Evolutionary conservation across 2,888 invertebrate genomes (phyloP).

Genomic region (Leucania comma): DNA sequence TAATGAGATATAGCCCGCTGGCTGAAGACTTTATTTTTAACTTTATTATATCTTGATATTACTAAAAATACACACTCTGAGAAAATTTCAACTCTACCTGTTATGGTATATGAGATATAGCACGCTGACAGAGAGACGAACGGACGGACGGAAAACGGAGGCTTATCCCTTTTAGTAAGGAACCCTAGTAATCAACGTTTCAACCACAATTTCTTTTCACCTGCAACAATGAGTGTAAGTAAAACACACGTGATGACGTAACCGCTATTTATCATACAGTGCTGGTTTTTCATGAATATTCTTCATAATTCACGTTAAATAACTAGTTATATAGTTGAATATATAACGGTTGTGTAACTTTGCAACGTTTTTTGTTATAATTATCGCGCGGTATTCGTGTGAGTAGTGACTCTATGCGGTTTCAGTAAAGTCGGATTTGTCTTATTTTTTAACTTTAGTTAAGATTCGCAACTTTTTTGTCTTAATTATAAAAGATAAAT

Average conservation of each 20-base stretch:
- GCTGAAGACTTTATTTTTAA: too few species aligned
- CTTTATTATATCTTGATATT: too few species aligned
- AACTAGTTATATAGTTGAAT: conserved; percentile 57
- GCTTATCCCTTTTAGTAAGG: too few species aligned
- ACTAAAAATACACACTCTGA: too few species aligned
- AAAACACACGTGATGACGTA: conserved; percentile 30
- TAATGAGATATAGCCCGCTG: too few species aligned
- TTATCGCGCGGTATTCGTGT: conserved; percentile 45
- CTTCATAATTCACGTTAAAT: conserved; percentile 61
- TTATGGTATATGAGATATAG: too few species aligned
- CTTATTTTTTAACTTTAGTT: background rate
- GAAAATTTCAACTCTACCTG: too few species aligned
- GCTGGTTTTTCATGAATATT: conserved; percentile 64
- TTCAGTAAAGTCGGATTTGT: conserved; percentile 24
- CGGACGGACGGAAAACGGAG: too few species aligned
- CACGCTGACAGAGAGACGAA: background rate
- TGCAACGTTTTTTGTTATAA: conserved; percentile 51
- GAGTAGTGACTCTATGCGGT: conserved; percentile 20
- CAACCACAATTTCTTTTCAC: conserved; percentile 27
- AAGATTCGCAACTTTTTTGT: too few species aligned
- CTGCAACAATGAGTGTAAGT: conserved; percentile 22
- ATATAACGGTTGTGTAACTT: conserved; percentile 58
- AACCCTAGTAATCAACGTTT: conserved; percentile 4
- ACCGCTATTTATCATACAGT: conserved; percentile 26
- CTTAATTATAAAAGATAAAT: too few species aligned